Evolutionary conservation across 2,797 vertebrate species (phyloP).

Genomic region (Gambusia yucatana): DNA sequence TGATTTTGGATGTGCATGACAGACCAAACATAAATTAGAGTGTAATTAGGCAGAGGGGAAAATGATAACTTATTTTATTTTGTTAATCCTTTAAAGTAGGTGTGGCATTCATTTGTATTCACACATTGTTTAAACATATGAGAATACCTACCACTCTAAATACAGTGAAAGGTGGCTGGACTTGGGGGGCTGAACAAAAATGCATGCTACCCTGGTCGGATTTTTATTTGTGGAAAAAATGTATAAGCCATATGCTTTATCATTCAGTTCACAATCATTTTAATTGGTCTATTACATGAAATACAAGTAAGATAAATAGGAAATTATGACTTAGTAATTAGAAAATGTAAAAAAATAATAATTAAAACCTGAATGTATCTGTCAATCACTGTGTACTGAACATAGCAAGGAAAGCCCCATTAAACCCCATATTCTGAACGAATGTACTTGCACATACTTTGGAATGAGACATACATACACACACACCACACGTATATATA

Average conservation of each 20-base stretch:
- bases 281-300: neutral
- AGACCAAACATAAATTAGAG: neutral
- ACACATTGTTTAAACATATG: neutral
- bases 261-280: neutral
- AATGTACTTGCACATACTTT: neutral
- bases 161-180: neutral
- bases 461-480: neutral
- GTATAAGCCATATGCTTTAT: neutral
- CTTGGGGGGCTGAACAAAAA: neutral
- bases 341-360: neutral
- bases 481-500: neutral
- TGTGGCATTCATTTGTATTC: neutral
- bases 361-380: neutral
- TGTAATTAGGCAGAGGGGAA: neutral
- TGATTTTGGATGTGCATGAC: neutral
- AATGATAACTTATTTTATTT: neutral
- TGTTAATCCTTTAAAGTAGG: neutral
- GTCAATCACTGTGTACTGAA: neutral
- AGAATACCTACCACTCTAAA: neutral
- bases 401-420: neutral
- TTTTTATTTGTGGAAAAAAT: neutral
- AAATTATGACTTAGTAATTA: neutral
- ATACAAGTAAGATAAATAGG: neutral
- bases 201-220: neutral
- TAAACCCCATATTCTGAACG: neutral